Evolutionary conservation across 1,140 invertebrate genomes (phyloP), one percentile per base, ranked within the genome.

Genomic region (Platorchestia sp.): DNA sequence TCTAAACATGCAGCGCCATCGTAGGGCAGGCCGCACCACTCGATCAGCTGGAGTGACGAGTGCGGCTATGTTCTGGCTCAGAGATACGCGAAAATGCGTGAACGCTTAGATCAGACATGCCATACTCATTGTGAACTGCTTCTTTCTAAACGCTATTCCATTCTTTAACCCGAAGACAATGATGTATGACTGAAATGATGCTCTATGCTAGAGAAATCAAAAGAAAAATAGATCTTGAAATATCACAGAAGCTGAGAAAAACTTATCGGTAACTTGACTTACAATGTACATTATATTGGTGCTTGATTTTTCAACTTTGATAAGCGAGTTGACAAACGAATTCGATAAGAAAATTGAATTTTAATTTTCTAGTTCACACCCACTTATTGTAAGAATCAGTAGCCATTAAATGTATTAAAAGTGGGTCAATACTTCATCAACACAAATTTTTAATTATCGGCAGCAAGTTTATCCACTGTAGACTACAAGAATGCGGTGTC

Each of bases 211-310:
- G 1, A 75, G 59, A 75, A 75, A 75, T 75, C 10, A 75, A 75
- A 36, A 75, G 59, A 75, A 75, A 75, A 75, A 22, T 75, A 75
- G 27, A 75, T 36, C 59, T 36, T 22, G 59, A 75, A 75, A 36
- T 75, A 75, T 75, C 59, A 75, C 59, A 75, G 59, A 75, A 75
- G 59, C 59, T 75, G 59, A 75, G 59, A 75, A 75, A 51, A 75
- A 75, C 59, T 75, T 75, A 75, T 75, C 59, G 27, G 10, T 75
- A 22, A 75, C 36, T 75, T 36, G 59, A 75, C 59, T 75, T 75
- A 75, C 59, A 75, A n/a, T n/a, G 59, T 75, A 75, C 59, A 75
- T 75, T 75, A 22, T 36, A 75, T 75, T 75, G 59, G 59, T 75
- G 59, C 59, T 75, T 75, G 59, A 75, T 75, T 75, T 75, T 75